Percentiles rank a stretch among this genome's conserved stretches.
phyloP scores from a whole-genome alignment of 2,113 vertebrate species.

The Arizona elegans region DNA sequence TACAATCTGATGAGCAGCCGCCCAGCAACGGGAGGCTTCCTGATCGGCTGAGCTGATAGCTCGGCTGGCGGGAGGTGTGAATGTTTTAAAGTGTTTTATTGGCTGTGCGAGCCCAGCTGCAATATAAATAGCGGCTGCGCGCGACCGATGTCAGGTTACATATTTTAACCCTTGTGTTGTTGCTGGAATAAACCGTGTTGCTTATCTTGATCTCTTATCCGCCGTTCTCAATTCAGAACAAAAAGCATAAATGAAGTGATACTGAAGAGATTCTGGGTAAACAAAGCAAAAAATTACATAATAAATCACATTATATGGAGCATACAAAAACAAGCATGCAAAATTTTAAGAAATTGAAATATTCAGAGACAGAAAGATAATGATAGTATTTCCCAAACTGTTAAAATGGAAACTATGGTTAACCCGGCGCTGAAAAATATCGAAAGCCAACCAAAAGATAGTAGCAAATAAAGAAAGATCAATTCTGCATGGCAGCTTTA shows the following conservation, averaged over 20 bases:
- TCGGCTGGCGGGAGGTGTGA: no score
- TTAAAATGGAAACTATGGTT: background rate
- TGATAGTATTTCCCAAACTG: background rate
- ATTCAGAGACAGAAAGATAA: background rate
- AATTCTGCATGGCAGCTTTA: background rate
- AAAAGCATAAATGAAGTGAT: background rate
- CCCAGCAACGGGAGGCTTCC: no score
- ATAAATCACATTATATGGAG: background rate
- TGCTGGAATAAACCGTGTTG: no score
- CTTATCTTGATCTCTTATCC: no score
- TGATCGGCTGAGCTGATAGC: no score
- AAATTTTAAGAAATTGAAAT: background rate
- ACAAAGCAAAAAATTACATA: background rate
- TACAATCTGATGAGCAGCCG: no score
- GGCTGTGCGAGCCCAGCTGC: no score
- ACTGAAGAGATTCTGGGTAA: background rate
- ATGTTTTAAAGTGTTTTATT: no score
- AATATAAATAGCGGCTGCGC: no score
- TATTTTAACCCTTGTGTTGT: no score
- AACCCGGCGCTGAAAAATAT: background rate
- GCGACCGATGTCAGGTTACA: no score
- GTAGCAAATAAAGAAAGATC: background rate
- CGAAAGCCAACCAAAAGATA: background rate
- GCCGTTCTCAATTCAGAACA: no score
- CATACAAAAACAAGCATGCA: background rate